Conservation (phyloP, 1,140 invertebrate genomes). For the Zaprionus kolodkinae region DNA sequence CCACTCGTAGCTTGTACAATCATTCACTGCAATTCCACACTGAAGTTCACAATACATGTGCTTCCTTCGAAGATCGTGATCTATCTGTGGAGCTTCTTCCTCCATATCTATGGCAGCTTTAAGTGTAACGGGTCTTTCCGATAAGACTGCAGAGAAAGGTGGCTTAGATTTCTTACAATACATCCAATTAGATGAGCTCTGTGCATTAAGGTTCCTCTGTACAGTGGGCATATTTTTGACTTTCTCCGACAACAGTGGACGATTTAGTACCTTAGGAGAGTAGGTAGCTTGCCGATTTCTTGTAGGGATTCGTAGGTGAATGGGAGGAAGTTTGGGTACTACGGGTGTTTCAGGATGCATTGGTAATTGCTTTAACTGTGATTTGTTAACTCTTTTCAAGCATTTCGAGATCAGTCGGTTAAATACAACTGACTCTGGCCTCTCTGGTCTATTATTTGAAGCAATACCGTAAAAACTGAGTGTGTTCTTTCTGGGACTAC, state of each 20-base stretch:
- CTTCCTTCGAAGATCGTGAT: constrained; percentile 9
- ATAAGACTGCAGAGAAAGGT: constrained; percentile 19
- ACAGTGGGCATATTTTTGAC: constrained; percentile 54
- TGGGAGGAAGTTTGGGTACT: background rate
- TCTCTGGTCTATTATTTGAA: background rate
- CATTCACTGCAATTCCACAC: constrained; percentile 32
- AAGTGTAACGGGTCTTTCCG: background rate
- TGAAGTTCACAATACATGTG: constrained; percentile 33
- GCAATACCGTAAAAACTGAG: constrained; percentile 49
- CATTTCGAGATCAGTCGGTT: constrained; percentile 38
- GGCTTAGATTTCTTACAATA: constrained; percentile 15
- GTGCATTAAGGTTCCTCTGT: constrained; percentile 20
- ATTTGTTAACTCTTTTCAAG: constrained; percentile 9
- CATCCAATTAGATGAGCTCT: constrained; percentile 7
- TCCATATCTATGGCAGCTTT: constrained; percentile 18
- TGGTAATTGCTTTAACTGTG: background rate
- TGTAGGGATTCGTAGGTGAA: background rate
- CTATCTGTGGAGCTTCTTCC: background rate
- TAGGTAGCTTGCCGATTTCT: background rate
- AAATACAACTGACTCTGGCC: constrained; percentile 18
- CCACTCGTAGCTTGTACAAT: constrained; percentile 53
- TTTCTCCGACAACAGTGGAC: constrained; percentile 17
- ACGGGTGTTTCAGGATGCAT: background rate
- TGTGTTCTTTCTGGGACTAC: constrained; percentile 41
- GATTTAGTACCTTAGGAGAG: constrained; percentile 29